Base-by-base conservation (phyloP, 2,113 vertebrate genomes). In the Nothoprocta pentlandii region DNA sequence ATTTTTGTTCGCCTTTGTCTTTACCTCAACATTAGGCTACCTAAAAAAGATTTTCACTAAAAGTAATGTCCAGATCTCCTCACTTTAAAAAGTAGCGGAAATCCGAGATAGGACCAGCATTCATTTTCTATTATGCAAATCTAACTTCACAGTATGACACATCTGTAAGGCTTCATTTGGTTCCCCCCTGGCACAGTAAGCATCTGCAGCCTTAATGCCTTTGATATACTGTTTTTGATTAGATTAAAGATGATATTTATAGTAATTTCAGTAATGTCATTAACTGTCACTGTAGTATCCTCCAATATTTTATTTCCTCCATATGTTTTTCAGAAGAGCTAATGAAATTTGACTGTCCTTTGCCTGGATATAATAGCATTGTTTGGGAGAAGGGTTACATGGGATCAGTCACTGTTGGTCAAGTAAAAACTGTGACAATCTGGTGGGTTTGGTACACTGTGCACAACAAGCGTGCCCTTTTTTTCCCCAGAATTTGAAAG, bases 71-170 rank as follows among this genome's bases (percentile, higher is more conserved):
- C 87, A 93, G 32, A 92, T 81, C n/a, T 47, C 73, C 64, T 76
- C 10, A 22, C 76, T 81, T 96, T 94, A 85, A 96, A 47, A 96
- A 92, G 89, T 94, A 84, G 83, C 62, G 87, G 95, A 95, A 97
- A 97, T 89, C 81, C 7, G 54, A 97, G 95, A 94, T 96, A 94
- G 74, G 97, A 89, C 91, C 80, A 96, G 96, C 92, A 96, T 96
- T 97, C 95, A 87, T 95, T 97, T 97, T 95, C 90, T 84, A 96
- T 95, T 96, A 96, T 96, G 96, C 96, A 97, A 98, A 96, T 97
- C 85, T 73, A 96, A 84, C 97, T 96, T 96, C 95, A 96, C 91
- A 90, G 92, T 96, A 94, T 94, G 91, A 97, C 91, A 94, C 92
- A 92, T 96, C 85, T 95, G 97, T 96, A 96, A 97, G 81, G 96